Evolutionary conservation across 2,797 vertebrate genomes (phyloP).

Genomic region (Melanotaenia boesemani): DNA sequence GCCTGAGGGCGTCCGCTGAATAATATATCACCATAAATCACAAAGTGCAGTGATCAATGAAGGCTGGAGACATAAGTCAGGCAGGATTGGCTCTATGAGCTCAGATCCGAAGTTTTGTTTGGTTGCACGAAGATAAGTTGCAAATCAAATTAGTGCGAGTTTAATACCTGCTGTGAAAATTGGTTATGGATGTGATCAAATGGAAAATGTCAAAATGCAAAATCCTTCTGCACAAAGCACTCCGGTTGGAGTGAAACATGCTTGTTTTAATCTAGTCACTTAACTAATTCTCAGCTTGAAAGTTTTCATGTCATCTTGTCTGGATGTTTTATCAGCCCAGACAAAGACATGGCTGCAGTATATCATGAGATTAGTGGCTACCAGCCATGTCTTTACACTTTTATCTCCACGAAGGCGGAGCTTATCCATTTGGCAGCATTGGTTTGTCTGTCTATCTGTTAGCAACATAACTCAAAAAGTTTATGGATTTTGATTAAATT

Average conservation of each 20-base stretch:
- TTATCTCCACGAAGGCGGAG: no score
- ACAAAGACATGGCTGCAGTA: background rate
- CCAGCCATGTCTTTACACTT: background rate
- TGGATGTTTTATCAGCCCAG: constrained; percentile 6
- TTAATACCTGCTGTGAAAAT: background rate
- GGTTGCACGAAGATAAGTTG: constrained; percentile 14
- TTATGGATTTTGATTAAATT: no score
- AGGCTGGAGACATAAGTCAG: constrained; percentile 18
- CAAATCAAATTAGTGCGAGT: constrained; percentile 30
- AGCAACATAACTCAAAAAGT: no score
- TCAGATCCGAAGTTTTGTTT: constrained; percentile 33
- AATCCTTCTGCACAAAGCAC: background rate
- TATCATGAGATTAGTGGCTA: background rate
- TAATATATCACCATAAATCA: constrained; percentile 65
- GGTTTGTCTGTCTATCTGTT: no score
- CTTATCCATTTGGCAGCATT: no score
- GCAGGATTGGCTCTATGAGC: constrained; percentile 11
- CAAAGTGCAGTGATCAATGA: constrained; percentile 53
- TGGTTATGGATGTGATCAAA: constrained; percentile 21
- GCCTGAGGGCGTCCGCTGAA: constrained; percentile 43
- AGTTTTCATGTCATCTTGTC: background rate
- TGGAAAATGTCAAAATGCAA: constrained; percentile 2
- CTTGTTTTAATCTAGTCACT: constrained; percentile 18
- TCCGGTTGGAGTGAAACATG: background rate
- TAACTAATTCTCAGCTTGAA: background rate